These are phyloP conservation scores for Promerops cafer DNA, from an alignment of 2,113 vertebrate genomes.

Conservation along the genomic window DNA sequence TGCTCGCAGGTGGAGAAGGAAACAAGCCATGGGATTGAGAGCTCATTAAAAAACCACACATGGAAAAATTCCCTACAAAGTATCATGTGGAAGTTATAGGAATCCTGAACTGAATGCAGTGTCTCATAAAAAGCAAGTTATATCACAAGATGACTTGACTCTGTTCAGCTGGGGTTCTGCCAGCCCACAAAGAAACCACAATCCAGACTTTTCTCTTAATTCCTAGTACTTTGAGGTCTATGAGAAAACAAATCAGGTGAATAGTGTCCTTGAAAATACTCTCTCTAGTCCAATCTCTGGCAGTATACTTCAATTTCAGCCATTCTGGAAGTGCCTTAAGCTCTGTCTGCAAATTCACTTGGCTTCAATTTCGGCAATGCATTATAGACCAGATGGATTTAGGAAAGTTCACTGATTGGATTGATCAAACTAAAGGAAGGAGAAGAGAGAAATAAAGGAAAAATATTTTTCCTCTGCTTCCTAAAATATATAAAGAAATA, in stretches of 20 bases:
- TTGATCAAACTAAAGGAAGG: not conserved
- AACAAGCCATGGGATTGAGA: not conserved
- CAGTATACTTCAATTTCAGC: not conserved
- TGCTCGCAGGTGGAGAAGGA: not conserved
- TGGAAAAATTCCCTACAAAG: not conserved
- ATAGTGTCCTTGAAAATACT: not conserved
- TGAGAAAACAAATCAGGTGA: not conserved
- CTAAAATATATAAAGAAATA: not conserved
- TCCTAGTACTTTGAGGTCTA: not conserved
- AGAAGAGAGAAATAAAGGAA: not conserved
- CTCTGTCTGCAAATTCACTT: conserved; percentile 8
- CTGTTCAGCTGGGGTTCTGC: not conserved
- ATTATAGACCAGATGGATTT: conserved; percentile 15
- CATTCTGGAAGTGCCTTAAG: not conserved
- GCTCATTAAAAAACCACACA: not conserved
- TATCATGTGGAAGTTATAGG: not conserved
- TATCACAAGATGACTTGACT: not conserved
- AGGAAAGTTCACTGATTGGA: not conserved
- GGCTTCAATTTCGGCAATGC: not conserved
- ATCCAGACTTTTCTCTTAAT: not conserved
- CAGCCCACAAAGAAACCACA: conserved; percentile 1
- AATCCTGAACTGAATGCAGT: not conserved
- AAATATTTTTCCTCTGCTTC: not conserved
- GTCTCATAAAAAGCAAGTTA: not conserved
- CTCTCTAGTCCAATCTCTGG: not conserved